Evolutionary conservation across 2,888 invertebrate species (phyloP).

Genomic region (Microctonus aethiopoides): DNA sequence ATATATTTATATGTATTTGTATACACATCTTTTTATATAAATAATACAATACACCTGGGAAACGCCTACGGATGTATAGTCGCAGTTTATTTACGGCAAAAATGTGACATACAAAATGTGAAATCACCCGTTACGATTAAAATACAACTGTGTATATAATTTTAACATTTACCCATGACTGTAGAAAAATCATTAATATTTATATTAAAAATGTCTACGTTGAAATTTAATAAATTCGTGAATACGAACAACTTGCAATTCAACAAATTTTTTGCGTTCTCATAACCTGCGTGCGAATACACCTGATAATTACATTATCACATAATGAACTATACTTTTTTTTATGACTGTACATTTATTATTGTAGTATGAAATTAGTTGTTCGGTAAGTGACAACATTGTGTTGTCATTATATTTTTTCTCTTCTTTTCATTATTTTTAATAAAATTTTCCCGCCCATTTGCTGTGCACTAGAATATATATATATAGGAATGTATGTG

Average conservation of each 20-base stretch:
- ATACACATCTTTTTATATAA: not conserved
- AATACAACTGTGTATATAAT: not conserved
- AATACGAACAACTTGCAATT: too few species aligned
- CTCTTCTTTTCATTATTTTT: not conserved
- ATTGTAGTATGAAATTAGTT: not conserved
- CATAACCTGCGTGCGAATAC: not conserved
- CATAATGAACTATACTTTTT: not conserved
- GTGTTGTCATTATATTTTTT: not conserved
- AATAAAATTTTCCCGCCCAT: not conserved
- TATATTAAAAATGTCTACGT: not conserved
- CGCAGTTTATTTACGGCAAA: not conserved
- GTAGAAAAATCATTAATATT: not conserved
- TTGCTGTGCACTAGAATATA: not conserved
- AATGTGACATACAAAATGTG: slow-evolving; percentile 2
- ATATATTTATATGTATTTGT: not conserved
- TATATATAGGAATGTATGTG: not conserved
- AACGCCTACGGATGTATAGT: slow-evolving; percentile 24
- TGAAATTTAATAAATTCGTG: not conserved
- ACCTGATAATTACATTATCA: not conserved
- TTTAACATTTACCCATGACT: not conserved
- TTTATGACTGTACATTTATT: not conserved
- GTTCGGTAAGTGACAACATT: not conserved
- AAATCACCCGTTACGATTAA: slow-evolving; percentile 25
- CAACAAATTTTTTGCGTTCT: not conserved
- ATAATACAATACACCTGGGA: slow-evolving; percentile 24